These are phyloP conservation scores for Galemys pyrenaicus DNA, from an alignment of 2,113 vertebrate genomes.

Conservation along the genomic window DNA sequence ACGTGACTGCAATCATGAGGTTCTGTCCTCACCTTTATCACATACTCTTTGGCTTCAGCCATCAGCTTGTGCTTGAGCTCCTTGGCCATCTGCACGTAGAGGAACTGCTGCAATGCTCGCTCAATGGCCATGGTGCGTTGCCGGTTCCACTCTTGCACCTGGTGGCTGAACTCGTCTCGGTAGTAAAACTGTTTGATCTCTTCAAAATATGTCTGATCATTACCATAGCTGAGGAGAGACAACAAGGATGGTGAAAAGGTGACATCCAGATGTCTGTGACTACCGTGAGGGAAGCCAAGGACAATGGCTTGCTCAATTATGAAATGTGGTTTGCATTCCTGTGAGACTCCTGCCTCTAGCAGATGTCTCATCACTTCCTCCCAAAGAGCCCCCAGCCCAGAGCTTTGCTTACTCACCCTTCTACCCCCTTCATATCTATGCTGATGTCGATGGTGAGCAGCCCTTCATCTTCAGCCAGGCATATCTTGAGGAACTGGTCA, in stretches of 20 bases:
- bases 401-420: constrained; percentile 91
- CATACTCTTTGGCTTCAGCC: constrained; percentile 96
- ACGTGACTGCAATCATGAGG: neutral
- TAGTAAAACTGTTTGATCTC: constrained; percentile 99
- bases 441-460: constrained; percentile 95
- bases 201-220: constrained; percentile 97
- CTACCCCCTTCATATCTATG: constrained; percentile 97
- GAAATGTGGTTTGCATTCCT: neutral
- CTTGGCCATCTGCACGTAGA: constrained; percentile 98
- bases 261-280: neutral
- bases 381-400: neutral
- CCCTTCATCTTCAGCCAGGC: constrained; percentile 94
- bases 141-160: constrained; percentile 99
- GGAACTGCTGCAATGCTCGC: constrained; percentile 94
- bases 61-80: constrained; percentile 98
- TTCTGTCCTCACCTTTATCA: constrained; percentile 90
- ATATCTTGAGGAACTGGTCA: constrained; percentile 98
- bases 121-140: constrained; percentile 97
- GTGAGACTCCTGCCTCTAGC: neutral
- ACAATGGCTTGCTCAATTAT: neutral
- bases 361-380: neutral
- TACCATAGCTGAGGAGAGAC: constrained; percentile 89
- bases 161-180: constrained; percentile 99
- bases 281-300: neutral
- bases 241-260: neutral